Evolutionary conservation across 1,140 invertebrate genomes (phyloP).

Genomic region (Lepeophtheirus salmonis): DNA sequence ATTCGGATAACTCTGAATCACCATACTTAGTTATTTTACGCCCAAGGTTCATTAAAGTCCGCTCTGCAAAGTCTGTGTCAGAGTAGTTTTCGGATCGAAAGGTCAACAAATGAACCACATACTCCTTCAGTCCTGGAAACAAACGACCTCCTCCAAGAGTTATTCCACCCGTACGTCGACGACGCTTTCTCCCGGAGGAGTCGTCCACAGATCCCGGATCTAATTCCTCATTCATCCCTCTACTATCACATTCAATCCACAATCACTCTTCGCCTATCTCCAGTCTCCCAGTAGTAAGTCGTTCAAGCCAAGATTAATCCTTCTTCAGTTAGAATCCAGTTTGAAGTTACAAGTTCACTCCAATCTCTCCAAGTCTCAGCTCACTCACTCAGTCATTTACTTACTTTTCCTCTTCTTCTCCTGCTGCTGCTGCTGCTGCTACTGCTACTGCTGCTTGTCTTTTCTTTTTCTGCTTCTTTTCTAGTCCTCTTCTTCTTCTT

Average conservation of each 20-base stretch:
- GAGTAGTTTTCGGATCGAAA: not conserved
- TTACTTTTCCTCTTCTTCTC: not conserved
- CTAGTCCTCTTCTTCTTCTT: too few species aligned
- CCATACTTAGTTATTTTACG: not conserved
- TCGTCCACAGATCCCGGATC: not conserved
- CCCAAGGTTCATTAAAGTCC: slow-evolving; percentile 1
- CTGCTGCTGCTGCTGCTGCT: too few species aligned
- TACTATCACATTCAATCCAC: not conserved
- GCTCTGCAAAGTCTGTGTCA: slow-evolving; percentile 10
- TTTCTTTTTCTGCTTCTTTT: too few species aligned
- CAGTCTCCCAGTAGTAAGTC: too few species aligned
- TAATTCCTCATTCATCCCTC: not conserved
- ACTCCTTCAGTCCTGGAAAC: not conserved
- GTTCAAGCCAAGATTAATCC: too few species aligned
- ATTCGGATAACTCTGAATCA: not conserved
- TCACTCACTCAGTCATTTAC: not conserved
- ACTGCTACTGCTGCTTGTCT: too few species aligned
- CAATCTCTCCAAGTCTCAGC: not conserved
- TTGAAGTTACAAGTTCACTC: too few species aligned
- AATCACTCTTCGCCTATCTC: too few species aligned
- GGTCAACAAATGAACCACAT: slow-evolving; percentile 1
- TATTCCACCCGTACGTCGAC: not conserved
- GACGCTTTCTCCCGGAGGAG: not conserved
- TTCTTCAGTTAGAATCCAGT: too few species aligned
- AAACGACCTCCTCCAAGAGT: not conserved